phyloP scores from a whole-genome alignment of 30 jellyfish, hydroid and myxozoan genomes.

The Turritopsis dohrnii region DNA sequence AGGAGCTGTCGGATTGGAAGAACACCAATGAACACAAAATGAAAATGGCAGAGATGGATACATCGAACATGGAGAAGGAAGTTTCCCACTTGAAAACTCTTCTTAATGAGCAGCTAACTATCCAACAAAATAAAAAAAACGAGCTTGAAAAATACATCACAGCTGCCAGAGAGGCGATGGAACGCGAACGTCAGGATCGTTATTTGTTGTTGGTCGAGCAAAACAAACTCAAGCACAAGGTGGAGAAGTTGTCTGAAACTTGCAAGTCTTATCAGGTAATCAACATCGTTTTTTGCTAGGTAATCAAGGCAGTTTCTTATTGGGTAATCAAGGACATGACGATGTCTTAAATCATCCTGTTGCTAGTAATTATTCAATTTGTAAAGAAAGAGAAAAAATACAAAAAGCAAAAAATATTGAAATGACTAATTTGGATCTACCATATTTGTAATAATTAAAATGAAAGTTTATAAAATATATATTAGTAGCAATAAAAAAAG shows the following conservation, averaged over 20 bases:
- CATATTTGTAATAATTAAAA: no score
- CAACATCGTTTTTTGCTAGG: no score
- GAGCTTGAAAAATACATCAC: conserved; percentile 58
- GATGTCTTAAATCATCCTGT: no score
- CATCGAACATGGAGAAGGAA: conserved; percentile 57
- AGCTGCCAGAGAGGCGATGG: conserved; percentile 73
- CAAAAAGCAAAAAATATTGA: no score
- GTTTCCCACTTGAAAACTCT: conserved; percentile 44
- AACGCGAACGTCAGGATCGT: conserved; percentile 79
- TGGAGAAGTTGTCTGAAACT: conserved; percentile 78
- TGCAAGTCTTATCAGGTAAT: conserved; percentile 80
- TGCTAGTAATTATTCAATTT: no score
- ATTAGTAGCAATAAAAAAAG: no score
- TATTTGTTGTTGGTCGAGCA: conserved; percentile 77
- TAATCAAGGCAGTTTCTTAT: no score
- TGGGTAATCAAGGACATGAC: no score
- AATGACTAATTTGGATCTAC: no score
- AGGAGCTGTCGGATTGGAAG: conserved; percentile 50
- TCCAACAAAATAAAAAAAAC: conserved; percentile 32
- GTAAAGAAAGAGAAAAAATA: no score
- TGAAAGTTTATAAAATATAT: no score
- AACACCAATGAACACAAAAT: conserved; percentile 47
- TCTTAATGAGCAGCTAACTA: conserved; percentile 46
- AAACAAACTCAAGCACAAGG: conserved; percentile 74
- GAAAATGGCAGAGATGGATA: conserved; percentile 45